phyloP scores from a whole-genome alignment of 2,888 invertebrate species.

The Masnerella sp. region DNA sequence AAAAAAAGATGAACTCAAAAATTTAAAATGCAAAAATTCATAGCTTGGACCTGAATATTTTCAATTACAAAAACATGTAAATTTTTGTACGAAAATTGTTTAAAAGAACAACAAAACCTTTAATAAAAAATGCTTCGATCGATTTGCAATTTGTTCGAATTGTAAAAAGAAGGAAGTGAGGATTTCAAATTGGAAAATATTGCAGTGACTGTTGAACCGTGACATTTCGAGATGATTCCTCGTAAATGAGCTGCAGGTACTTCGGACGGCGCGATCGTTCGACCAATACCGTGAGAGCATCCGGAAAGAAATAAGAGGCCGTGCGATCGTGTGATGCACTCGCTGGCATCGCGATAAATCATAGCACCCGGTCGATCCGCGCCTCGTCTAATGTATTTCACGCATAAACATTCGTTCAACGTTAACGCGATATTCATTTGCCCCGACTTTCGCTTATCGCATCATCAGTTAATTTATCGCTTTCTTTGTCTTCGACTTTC shows the following conservation, averaged over 20 bases:
- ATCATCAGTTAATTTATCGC: constrained; percentile 50
- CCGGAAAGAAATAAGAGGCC: constrained; percentile 33
- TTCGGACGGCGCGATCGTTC: constrained; percentile 20
- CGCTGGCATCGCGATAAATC: constrained; percentile 58
- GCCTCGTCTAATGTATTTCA: constrained; percentile 45
- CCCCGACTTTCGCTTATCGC: constrained; percentile 53
- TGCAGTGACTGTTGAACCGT: constrained; percentile 43
- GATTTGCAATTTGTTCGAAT: too few species aligned
- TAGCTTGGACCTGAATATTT: too few species aligned
- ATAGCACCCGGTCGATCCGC: constrained; percentile 48
- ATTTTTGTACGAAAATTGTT: too few species aligned
- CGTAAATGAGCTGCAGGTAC: constrained; percentile 42
- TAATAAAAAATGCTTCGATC: too few species aligned
- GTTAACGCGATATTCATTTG: constrained; percentile 46
- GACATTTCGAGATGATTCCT: constrained; percentile 43
- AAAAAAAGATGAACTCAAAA: too few species aligned
- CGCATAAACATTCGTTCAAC: constrained; percentile 53
- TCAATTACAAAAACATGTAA: too few species aligned
- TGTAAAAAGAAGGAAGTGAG: too few species aligned
- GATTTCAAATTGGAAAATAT: too few species aligned
- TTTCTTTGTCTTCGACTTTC: background rate
- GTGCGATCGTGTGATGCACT: constrained; percentile 40
- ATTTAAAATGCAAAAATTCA: too few species aligned
- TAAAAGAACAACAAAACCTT: too few species aligned
- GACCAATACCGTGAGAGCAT: constrained; percentile 39